phyloP scores from a whole-genome alignment of 2,797 vertebrate species.

The Pitangus sulphuratus region DNA sequence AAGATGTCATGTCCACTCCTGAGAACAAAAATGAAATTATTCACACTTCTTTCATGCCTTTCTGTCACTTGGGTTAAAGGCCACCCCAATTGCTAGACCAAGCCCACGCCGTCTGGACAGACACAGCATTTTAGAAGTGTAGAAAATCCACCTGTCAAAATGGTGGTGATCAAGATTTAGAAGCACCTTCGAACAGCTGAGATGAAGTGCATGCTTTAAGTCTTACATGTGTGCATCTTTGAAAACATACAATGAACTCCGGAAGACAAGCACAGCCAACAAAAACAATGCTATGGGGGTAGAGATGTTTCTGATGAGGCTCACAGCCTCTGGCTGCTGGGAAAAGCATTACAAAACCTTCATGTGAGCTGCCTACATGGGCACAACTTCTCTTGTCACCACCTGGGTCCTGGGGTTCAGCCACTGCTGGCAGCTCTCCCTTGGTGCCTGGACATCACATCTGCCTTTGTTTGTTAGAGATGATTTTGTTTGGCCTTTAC shows the following conservation, averaged over 20 bases:
- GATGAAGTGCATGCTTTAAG: neutral
- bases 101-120: neutral
- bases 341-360: neutral
- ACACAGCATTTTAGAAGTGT: rapidly evolving
- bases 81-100: neutral
- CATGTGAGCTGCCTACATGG: neutral
- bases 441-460: neutral
- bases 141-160: neutral
- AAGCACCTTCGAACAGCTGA: neutral
- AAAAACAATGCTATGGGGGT: neutral
- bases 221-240: neutral
- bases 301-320: constrained; percentile 16
- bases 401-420: neutral
- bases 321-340: neutral
- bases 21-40: constrained; percentile 45
- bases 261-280: neutral
- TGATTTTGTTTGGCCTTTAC: neutral
- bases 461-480: neutral
- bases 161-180: neutral
- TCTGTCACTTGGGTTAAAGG: neutral
- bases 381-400: neutral
- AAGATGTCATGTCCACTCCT: constrained; percentile 41
- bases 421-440: neutral
- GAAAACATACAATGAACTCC: neutral
- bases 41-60: constrained; percentile 15